These are phyloP conservation scores for Chrysina gloriosa DNA, from an alignment of 2,888 invertebrate genomes.

Conservation along the genomic window DNA sequence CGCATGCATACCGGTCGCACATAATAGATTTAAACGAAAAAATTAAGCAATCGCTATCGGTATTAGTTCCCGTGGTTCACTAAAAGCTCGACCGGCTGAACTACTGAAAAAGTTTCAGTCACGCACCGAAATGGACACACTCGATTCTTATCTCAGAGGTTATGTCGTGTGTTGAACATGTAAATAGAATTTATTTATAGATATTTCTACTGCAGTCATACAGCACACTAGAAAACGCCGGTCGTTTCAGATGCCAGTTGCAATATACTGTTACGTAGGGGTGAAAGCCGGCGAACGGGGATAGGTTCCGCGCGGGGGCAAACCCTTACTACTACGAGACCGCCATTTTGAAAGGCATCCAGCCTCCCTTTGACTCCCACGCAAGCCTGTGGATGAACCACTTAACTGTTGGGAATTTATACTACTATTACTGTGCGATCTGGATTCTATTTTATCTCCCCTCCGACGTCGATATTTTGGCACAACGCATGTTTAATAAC, in stretches of 20 bases:
- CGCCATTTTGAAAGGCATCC: conserved; percentile 58
- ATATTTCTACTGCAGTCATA: conserved; percentile 21
- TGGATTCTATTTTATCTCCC: conserved; percentile 19
- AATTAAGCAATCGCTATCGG: neutral
- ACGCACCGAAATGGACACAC: conserved; percentile 29
- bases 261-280: conserved; percentile 43
- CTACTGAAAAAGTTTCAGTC: conserved; percentile 13
- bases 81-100: neutral
- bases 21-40: conserved; percentile 4
- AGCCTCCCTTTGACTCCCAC: conserved; percentile 54
- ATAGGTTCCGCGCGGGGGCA: conserved; percentile 40
- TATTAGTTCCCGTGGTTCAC: neutral
- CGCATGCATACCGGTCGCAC: conserved; percentile 1
- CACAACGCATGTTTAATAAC: conserved; percentile 18
- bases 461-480: conserved; percentile 15
- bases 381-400: conserved; percentile 45
- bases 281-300: conserved; percentile 28
- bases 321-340: conserved; percentile 49
- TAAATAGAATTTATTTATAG: conserved; percentile 20
- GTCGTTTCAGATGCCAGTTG: conserved; percentile 44
- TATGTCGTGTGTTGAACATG: conserved; percentile 32
- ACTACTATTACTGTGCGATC: conserved; percentile 29
- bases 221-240: conserved; percentile 19
- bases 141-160: conserved; percentile 12
- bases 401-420: conserved; percentile 42